Evolutionary conservation across 2,888 invertebrate genomes (phyloP).

Genomic region (Latrodectus hesperus): DNA sequence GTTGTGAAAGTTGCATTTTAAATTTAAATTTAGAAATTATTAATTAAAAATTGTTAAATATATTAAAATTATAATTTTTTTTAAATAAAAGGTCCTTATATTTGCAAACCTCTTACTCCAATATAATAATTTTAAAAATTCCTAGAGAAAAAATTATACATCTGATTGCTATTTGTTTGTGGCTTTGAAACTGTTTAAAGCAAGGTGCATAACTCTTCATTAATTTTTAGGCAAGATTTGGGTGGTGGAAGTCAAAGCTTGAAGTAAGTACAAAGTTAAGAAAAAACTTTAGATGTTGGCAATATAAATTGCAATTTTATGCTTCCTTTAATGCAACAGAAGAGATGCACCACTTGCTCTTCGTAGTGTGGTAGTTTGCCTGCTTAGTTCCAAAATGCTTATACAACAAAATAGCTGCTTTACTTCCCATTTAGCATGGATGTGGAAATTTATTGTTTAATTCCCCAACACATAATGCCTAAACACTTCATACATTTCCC

Average conservation of each 20-base stretch:
- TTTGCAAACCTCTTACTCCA: too few relatives aligned
- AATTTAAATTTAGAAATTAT: too few relatives aligned
- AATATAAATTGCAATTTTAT: slow-evolving; percentile 38
- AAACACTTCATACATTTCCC: too few relatives aligned
- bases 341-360: slow-evolving; percentile 33
- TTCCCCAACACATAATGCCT: slow-evolving; percentile 8
- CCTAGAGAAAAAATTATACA: too few relatives aligned
- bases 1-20: too few relatives aligned
- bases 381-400: slow-evolving; percentile 23
- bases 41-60: too few relatives aligned
- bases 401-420: slow-evolving; percentile 35
- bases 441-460: slow-evolving; percentile 31
- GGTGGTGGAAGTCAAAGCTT: slow-evolving; percentile 69
- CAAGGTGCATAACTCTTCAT: slow-evolving; percentile 58
- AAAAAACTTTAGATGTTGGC: slow-evolving; percentile 47
- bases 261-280: slow-evolving; percentile 61
- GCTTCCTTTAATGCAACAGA: slow-evolving; percentile 32
- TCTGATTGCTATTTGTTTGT: slow-evolving; percentile 19
- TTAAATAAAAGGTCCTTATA: too few relatives aligned
- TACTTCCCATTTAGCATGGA: slow-evolving; percentile 60
- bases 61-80: too few relatives aligned
- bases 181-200: not conserved
- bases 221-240: slow-evolving; percentile 68
- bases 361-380: slow-evolving; percentile 25
- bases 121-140: too few relatives aligned